Evolutionary conservation across 2,113 vertebrate species (phyloP).

Genomic region (Macquaria ambigua): DNA sequence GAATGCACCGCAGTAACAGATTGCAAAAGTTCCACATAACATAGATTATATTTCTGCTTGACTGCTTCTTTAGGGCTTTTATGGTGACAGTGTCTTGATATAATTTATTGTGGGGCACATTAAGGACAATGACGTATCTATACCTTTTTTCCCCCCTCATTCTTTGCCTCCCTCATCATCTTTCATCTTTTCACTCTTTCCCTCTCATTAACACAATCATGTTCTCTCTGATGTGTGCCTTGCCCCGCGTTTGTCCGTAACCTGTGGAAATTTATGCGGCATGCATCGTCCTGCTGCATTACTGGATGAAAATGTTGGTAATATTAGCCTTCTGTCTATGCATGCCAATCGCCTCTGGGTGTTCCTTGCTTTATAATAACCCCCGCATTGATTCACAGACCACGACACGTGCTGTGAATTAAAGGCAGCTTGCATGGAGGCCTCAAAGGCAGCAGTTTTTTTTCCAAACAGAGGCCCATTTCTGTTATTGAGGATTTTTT

Average conservation of each 20-base stretch:
- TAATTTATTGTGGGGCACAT: conserved; percentile 14
- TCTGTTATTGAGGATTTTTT: not conserved
- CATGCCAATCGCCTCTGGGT: conserved; percentile 42
- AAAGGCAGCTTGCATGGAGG: conserved; percentile 29
- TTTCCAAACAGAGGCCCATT: not conserved
- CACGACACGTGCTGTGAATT: conserved; percentile 42
- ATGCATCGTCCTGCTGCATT: conserved; percentile 16
- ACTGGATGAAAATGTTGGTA: conserved; percentile 46
- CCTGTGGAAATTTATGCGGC: conserved; percentile 48
- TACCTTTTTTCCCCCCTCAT: not conserved
- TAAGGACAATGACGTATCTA: conserved; percentile 31
- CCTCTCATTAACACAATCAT: conserved; percentile 52
- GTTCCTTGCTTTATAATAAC: conserved; percentile 59
- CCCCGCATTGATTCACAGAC: conserved; percentile 45
- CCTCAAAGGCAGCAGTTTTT: not conserved
- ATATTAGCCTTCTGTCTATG: conserved; percentile 53
- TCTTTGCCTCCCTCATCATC: conserved; percentile 31
- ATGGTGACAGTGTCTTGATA: conserved; percentile 1
- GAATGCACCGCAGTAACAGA: conserved; percentile 15
- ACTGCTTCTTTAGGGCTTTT: conserved; percentile 17
- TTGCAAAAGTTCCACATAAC: conserved; percentile 16
- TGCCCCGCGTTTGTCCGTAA: conserved; percentile 35
- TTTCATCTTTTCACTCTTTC: conserved; percentile 47
- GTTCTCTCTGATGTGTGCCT: conserved; percentile 37
- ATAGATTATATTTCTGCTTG: conserved; percentile 1